These are phyloP conservation scores for Scomber colias DNA, from an alignment of 2,113 vertebrate genomes.

Conservation along the genomic window DNA sequence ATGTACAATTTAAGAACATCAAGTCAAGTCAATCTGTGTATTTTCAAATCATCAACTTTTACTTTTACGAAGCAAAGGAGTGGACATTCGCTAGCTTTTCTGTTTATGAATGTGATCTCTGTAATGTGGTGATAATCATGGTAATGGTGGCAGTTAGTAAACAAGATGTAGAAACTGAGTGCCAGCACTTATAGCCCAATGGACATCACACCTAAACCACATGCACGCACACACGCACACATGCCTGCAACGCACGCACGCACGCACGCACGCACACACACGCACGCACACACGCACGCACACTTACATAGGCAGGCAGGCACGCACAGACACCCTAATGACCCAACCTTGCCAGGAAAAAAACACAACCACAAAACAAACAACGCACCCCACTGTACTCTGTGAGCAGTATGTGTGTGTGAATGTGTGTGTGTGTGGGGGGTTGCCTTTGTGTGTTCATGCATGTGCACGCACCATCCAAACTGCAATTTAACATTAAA, in stretches of 20 bases:
- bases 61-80: conserved; percentile 31
- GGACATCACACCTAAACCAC: conserved; percentile 35
- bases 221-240: conserved; percentile 18
- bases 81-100: conserved; percentile 25
- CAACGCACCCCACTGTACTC: conserved; percentile 69
- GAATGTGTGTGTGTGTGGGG: conserved; percentile 28
- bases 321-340: conserved; percentile 74
- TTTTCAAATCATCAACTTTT: conserved; percentile 44
- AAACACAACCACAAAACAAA: conserved; percentile 77
- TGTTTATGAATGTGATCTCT: conserved; percentile 68
- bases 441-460: conserved; percentile 20
- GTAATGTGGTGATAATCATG: conserved; percentile 63
- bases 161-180: conserved; percentile 65
- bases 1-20: conserved; percentile 9
- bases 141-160: conserved; percentile 69
- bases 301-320: conserved; percentile 33
- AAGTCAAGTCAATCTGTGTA: conserved; percentile 12
- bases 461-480: conserved; percentile 23
- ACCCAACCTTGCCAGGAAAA: conserved; percentile 74
- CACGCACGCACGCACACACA: conserved; percentile 10
- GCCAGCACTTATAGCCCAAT: conserved; percentile 59
- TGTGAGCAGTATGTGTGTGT: conserved; percentile 43
- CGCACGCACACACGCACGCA: conserved; percentile 19
- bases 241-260: neutral
- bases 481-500: conserved; percentile 39